Conservation (phyloP, 2,797 vertebrate species). For the Rhinichthys osculus region DNA sequence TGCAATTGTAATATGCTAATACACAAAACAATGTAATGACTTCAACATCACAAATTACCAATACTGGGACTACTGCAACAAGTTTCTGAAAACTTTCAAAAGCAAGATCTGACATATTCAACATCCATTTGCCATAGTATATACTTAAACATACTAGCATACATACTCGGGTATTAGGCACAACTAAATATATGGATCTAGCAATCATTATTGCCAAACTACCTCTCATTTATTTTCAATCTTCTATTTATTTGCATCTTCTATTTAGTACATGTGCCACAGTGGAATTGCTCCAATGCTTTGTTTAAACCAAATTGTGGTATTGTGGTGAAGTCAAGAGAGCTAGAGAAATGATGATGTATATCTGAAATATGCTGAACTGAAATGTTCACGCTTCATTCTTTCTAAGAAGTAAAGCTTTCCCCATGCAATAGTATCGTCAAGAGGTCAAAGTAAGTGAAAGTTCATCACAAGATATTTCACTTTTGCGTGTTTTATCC, state of each 20-base stretch:
- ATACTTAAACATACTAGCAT: background rate
- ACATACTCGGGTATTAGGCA: background rate
- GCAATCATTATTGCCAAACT: background rate
- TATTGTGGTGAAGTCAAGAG: background rate
- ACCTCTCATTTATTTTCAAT: background rate
- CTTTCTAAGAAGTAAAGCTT: background rate
- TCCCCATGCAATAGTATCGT: background rate
- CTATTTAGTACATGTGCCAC: background rate
- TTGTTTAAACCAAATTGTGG: background rate
- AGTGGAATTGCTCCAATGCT: background rate
- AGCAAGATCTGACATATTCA: background rate
- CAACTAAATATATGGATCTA: background rate
- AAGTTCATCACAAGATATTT: conserved; percentile 8
- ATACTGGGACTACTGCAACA: background rate
- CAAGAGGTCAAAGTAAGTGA: conserved; percentile 18
- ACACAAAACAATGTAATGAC: background rate
- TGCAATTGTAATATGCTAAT: background rate
- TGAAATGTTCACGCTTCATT: background rate
- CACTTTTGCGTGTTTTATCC: conserved; percentile 18
- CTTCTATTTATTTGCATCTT: background rate
- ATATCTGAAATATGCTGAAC: conserved; percentile 14
- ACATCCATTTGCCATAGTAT: background rate
- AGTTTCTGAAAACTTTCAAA: background rate
- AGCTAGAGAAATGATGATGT: background rate
- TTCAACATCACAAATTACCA: background rate